Conservation (phyloP, 1,140 invertebrate species). For the Protaetia brevitarsis region DNA sequence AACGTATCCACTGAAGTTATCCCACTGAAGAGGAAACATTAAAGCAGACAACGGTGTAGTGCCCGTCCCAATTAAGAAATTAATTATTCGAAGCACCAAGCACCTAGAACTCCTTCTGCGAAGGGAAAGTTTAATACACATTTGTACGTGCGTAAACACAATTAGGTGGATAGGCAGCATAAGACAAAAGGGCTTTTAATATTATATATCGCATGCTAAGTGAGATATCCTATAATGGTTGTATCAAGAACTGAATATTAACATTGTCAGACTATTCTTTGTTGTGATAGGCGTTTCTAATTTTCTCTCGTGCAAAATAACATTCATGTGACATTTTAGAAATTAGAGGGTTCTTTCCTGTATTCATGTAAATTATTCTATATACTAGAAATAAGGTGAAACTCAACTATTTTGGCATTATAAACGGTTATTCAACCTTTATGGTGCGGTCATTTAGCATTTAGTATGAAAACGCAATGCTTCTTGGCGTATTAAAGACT, state of each 20-base stretch:
- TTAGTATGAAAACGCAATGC: too few species aligned
- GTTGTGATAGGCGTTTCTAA: too few species aligned
- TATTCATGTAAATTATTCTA: too few species aligned
- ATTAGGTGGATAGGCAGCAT: not conserved
- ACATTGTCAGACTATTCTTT: too few species aligned
- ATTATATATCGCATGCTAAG: not conserved
- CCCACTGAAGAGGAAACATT: constrained; percentile 1
- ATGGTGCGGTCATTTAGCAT: too few species aligned
- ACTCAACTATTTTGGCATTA: too few species aligned
- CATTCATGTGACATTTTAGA: too few species aligned
- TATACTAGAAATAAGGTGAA: too few species aligned
- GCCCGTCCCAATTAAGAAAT: constrained; percentile 5
- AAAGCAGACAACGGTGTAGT: constrained; percentile 1
- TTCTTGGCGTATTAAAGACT: too few species aligned
- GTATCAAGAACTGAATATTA: not conserved
- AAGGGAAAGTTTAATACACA: constrained; percentile 6
- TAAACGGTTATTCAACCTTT: too few species aligned
- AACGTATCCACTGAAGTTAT: constrained; percentile 8
- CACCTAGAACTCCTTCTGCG: not conserved
- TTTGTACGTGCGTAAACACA: not conserved
- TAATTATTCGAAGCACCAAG: constrained; percentile 2
- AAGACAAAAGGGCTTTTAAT: not conserved
- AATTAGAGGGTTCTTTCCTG: too few species aligned
- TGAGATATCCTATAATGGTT: not conserved
- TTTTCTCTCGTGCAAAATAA: too few species aligned